Evolutionary conservation across 2,113 vertebrate genomes (phyloP).

Genomic region (Paramormyrops kingsleyae): DNA sequence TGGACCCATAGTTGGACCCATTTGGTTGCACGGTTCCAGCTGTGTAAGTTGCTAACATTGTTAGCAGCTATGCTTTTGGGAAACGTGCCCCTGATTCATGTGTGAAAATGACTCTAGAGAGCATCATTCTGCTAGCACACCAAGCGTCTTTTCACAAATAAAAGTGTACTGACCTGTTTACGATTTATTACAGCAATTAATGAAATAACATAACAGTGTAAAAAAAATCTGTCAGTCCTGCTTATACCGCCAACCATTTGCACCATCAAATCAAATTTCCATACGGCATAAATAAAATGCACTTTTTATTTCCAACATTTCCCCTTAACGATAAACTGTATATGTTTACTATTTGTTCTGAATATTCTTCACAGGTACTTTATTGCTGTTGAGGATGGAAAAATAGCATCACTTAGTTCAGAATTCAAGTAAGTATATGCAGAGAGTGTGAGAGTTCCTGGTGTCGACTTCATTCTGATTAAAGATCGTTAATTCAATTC

Average conservation of each 20-base stretch:
- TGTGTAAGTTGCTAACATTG: not conserved
- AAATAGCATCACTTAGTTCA: constrained; percentile 64
- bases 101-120: not conserved
- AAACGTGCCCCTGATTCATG: not conserved
- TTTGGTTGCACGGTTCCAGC: not conserved
- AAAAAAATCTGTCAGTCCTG: not conserved
- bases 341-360: not conserved
- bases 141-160: not conserved
- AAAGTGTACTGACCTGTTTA: not conserved
- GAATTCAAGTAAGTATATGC: constrained; percentile 62
- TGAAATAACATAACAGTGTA: not conserved
- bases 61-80: not conserved
- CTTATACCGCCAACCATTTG: not conserved
- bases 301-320: not conserved
- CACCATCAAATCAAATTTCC: not conserved
- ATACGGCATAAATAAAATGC: not conserved
- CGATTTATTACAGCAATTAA: not conserved
- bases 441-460: not conserved
- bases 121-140: not conserved
- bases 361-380: constrained; percentile 66
- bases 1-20: not conserved
- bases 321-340: not conserved
- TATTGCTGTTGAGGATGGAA: constrained; percentile 71
- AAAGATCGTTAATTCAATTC: not conserved
- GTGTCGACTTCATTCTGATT: not conserved